These are phyloP conservation scores for Xenopus petersii DNA, from an alignment of 2,797 vertebrate genomes.

Conservation along the genomic window DNA sequence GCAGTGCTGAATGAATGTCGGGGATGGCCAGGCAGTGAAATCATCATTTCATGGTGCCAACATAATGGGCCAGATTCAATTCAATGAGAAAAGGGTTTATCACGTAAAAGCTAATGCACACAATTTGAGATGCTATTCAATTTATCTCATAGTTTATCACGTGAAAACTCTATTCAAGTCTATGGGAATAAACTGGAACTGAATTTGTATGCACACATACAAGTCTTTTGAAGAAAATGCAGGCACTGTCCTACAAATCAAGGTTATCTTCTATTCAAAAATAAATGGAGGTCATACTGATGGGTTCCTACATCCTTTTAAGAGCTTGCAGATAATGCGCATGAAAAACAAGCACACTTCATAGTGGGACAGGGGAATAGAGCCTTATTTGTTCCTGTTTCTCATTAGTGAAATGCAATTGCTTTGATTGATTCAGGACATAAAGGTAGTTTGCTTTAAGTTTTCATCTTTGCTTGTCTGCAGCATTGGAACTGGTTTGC, in stretches of 20 bases:
- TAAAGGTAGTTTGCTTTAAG: background rate
- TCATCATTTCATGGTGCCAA: constrained; percentile 10
- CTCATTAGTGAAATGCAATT: background rate
- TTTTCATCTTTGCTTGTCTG: too few species aligned
- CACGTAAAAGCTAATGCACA: too few species aligned
- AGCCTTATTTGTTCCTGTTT: too few species aligned
- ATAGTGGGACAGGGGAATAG: too few species aligned
- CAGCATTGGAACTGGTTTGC: too few species aligned
- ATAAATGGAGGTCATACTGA: constrained; percentile 27
- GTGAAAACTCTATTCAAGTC: too few species aligned
- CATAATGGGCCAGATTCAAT: too few species aligned
- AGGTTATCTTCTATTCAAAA: constrained; percentile 41
- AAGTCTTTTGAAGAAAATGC: background rate
- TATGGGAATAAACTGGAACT: background rate
- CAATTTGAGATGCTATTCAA: too few species aligned
- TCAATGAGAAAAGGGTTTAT: too few species aligned
- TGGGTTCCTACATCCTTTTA: constrained; percentile 16
- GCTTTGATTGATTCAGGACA: background rate
- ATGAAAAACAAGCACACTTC: background rate
- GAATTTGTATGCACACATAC: constrained; percentile 15
- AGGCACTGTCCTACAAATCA: constrained; percentile 15
- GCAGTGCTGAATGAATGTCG: too few species aligned
- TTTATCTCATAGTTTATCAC: too few species aligned
- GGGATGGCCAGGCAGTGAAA: background rate
- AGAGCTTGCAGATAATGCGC: constrained; percentile 14